Evolutionary conservation across 2,113 vertebrate genomes (phyloP).

Genomic region (Perca flavescens): DNA sequence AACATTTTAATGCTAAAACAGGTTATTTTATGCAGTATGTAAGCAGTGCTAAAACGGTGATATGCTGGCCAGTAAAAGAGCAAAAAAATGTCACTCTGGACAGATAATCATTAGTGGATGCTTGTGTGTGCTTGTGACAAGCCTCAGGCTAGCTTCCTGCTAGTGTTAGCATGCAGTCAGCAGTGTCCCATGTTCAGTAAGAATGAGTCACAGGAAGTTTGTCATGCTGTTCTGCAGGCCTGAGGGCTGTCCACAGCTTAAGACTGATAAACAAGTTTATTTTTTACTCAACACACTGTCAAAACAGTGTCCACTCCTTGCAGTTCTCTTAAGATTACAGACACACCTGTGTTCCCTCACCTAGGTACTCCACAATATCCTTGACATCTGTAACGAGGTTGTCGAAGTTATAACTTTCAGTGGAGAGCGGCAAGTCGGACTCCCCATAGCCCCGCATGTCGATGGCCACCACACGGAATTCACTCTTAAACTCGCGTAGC

Average conservation of each 20-base stretch:
- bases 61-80: not conserved
- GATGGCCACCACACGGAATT: conserved; percentile 95
- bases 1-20: conserved; percentile 11
- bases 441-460: conserved; percentile 98
- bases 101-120: conserved; percentile 21
- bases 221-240: conserved; percentile 55
- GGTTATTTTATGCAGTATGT: not conserved
- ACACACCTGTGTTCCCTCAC: conserved; percentile 79
- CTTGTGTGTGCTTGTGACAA: conserved; percentile 38
- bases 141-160: conserved; percentile 34
- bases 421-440: conserved; percentile 91
- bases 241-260: conserved; percentile 29
- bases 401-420: conserved; percentile 92
- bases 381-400: conserved; percentile 94
- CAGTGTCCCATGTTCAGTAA: conserved; percentile 41
- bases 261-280: conserved; percentile 60
- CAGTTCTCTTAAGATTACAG: not conserved
- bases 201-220: conserved; percentile 68
- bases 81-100: conserved; percentile 23
- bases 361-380: conserved; percentile 96
- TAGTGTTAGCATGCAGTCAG: conserved; percentile 47
- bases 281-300: conserved; percentile 44
- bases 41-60: not conserved
- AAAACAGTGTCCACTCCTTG: not conserved
- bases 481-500: conserved; percentile 96